A percentile compares a stretch with the other conserved stretches of the same genome.
phyloP scores from a whole-genome alignment of 2,113 vertebrate species.

The Xiphorhynchus elegans region DNA sequence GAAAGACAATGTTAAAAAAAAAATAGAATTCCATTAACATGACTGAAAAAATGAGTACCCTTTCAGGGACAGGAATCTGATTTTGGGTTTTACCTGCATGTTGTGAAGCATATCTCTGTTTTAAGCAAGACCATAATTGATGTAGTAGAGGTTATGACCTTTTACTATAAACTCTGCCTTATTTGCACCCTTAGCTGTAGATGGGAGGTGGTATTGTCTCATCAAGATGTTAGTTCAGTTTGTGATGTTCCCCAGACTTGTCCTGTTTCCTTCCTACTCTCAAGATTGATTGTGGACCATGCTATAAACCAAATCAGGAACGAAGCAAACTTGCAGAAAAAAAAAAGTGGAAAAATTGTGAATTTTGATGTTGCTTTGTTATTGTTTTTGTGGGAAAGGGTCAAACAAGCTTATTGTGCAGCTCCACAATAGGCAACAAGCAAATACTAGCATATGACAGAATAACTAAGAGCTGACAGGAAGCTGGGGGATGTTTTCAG shows the following conservation, averaged over 20 bases:
- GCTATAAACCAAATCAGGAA: too few relatives aligned
- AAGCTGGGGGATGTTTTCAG: rapidly evolving
- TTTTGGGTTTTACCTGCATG: neutral
- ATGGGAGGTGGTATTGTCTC: too few relatives aligned
- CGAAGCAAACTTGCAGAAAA: neutral
- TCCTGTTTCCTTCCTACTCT: too few relatives aligned
- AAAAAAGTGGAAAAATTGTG: neutral
- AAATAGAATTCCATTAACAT: too few relatives aligned
- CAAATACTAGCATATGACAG: neutral
- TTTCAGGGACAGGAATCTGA: neutral
- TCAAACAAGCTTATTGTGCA: neutral
- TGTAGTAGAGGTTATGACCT: neutral
- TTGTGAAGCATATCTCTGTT: neutral
- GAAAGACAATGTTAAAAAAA: neutral
- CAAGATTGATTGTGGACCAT: too few relatives aligned
- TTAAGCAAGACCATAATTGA: neutral
- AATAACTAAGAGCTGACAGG: neutral
- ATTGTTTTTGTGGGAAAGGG: neutral
- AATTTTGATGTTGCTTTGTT: neutral
- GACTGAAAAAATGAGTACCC: neutral
- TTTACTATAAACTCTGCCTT: too few relatives aligned
- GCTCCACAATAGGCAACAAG: neutral
- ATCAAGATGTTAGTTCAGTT: too few relatives aligned
- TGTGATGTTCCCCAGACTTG: too few relatives aligned
- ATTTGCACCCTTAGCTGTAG: too few relatives aligned